Percentiles rank a stretch among this genome's conserved stretches.
Conservation (phyloP, 2,888 invertebrate genomes). For the Scrobipalpa costella region DNA sequence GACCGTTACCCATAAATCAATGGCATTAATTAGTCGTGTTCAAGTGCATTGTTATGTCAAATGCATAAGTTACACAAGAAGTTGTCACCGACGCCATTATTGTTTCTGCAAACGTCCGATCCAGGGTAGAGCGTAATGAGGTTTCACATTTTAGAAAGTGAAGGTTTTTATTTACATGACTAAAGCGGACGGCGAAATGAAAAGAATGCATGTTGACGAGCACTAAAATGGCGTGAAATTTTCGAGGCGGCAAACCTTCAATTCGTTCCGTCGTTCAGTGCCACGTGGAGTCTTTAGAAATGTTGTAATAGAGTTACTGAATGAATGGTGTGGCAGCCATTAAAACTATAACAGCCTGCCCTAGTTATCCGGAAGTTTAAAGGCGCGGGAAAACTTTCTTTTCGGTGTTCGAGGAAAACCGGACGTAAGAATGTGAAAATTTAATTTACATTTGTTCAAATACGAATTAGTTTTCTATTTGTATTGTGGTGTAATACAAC, state of each 20-base stretch:
- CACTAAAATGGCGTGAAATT: slow-evolving; percentile 54
- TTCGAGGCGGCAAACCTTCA: slow-evolving; percentile 42
- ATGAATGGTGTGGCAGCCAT: neutral
- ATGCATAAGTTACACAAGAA: slow-evolving; percentile 40
- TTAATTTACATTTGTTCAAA: neutral
- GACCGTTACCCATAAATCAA: slow-evolving; percentile 13
- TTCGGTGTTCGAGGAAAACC: neutral
- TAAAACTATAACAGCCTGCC: neutral
- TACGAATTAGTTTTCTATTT: no score
- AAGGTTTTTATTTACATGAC: slow-evolving; percentile 71
- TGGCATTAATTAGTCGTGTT: slow-evolving; percentile 39
- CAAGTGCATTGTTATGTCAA: slow-evolving; percentile 47
- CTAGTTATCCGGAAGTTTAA: slow-evolving; percentile 2
- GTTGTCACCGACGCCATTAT: slow-evolving; percentile 37
- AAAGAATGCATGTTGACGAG: slow-evolving; percentile 46
- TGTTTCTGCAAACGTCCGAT: slow-evolving; percentile 47
- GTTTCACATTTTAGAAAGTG: slow-evolving; percentile 78
- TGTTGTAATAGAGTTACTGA: neutral
- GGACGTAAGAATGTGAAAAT: neutral
- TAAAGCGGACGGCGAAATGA: slow-evolving; percentile 52
- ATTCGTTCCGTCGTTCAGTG: slow-evolving; percentile 21
- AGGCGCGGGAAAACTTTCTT: slow-evolving; percentile 17
- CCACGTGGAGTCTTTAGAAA: slow-evolving; percentile 16
- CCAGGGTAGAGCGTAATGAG: slow-evolving; percentile 50
- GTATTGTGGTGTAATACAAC: no score